Percentiles rank a stretch among this genome's conserved stretches.
phyloP scores from a whole-genome alignment of 2,797 vertebrate species.

The Sus cebifrons region DNA sequence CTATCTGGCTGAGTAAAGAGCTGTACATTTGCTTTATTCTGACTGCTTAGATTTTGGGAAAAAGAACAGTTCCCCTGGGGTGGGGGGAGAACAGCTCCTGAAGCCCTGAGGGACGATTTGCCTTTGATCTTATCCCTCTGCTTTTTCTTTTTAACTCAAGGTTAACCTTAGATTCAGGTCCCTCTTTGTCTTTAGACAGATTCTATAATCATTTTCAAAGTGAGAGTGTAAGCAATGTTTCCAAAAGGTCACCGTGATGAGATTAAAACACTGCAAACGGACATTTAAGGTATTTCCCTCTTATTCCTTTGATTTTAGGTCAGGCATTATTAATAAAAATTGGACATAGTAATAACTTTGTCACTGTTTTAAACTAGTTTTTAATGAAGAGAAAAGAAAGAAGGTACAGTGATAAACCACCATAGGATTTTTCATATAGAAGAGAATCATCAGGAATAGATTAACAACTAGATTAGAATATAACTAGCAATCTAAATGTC shows the following conservation, averaged over 20 bases:
- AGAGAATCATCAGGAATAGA: conserved; percentile 30
- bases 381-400: conserved; percentile 38
- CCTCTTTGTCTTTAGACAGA: conserved; percentile 37
- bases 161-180: conserved; percentile 13
- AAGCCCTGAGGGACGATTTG: not conserved
- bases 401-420: not conserved
- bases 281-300: conserved; percentile 38
- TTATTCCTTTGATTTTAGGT: conserved; percentile 34
- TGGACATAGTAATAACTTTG: not conserved
- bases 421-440: not conserved
- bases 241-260: conserved; percentile 36
- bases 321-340: not conserved
- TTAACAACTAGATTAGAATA: conserved; percentile 21
- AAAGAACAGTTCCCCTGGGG: conserved; percentile 73
- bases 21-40: conserved; percentile 74
- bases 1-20: conserved; percentile 73
- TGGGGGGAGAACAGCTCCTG: not conserved
- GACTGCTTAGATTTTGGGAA: conserved; percentile 65
- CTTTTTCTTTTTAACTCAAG: conserved; percentile 77
- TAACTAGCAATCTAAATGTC: not conserved
- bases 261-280: conserved; percentile 15
- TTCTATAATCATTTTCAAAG: conserved; percentile 63
- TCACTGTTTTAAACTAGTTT: not conserved
- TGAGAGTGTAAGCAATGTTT: conserved; percentile 1
- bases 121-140: conserved; percentile 71